Percentiles rank a stretch among this genome's conserved stretches.
phyloP scores from a whole-genome alignment of 1,140 invertebrate genomes.

The Musca domestica region DNA sequence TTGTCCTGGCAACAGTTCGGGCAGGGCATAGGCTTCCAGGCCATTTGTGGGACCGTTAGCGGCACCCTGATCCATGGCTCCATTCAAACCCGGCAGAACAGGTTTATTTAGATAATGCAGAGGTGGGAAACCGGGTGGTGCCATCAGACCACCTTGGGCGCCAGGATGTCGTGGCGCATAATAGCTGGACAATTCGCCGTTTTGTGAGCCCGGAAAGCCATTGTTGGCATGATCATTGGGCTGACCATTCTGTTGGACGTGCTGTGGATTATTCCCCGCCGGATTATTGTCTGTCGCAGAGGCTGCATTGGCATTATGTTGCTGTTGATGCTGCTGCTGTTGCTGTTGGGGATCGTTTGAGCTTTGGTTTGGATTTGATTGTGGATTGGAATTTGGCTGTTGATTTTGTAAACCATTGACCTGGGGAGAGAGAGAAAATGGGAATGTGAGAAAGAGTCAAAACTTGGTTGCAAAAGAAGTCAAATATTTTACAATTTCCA shows the following conservation, averaged over 20 bases:
- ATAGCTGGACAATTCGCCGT: constrained; percentile 37
- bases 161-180: constrained; percentile 54
- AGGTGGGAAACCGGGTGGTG: constrained; percentile 73
- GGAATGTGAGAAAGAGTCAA: no score
- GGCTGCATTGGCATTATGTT: constrained; percentile 40
- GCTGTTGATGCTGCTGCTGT: constrained; percentile 55
- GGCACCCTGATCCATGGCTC: constrained; percentile 56
- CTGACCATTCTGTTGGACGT: constrained; percentile 52
- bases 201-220: constrained; percentile 38
- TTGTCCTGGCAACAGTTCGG: constrained; percentile 70
- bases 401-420: constrained; percentile 37
- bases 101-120: constrained; percentile 82
- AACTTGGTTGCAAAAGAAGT: no score
- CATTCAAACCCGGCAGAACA: constrained; percentile 57
- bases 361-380: constrained; percentile 51
- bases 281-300: constrained; percentile 48
- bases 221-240: constrained; percentile 46
- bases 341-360: constrained; percentile 60
- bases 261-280: constrained; percentile 50
- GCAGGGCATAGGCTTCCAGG: constrained; percentile 64
- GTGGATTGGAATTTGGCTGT: constrained; percentile 47
- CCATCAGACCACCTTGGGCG: constrained; percentile 62
- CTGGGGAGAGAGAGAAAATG: constrained; percentile 27
- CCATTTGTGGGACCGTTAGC: constrained; percentile 38
- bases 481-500: no score